phyloP scores from a whole-genome alignment of 2,113 vertebrate species.

The Helogale parvula region DNA sequence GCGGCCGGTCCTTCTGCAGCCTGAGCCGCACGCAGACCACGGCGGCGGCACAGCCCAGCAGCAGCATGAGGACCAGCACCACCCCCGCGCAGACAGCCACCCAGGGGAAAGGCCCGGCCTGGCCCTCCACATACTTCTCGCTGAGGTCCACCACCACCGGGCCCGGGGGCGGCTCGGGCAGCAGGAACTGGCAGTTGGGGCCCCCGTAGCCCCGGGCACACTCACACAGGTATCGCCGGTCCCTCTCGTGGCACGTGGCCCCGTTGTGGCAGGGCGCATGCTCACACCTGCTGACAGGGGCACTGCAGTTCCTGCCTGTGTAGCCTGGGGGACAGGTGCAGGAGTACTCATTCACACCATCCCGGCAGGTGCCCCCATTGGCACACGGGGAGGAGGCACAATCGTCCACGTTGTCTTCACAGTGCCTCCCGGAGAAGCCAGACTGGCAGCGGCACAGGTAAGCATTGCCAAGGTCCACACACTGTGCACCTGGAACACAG shows the following conservation, averaged over 20 bases:
- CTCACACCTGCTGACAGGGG: slow-evolving; percentile 92
- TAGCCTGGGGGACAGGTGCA: slow-evolving; percentile 97
- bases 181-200: slow-evolving; percentile 96
- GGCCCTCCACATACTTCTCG: slow-evolving; percentile 87
- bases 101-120: slow-evolving; percentile 92
- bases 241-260: slow-evolving; percentile 95
- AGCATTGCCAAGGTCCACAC: slow-evolving; percentile 94
- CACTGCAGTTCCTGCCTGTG: slow-evolving; percentile 95
- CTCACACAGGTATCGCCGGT: slow-evolving; percentile 93
- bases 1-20: slow-evolving; percentile 90
- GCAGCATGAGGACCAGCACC: slow-evolving; percentile 93
- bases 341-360: slow-evolving; percentile 91
- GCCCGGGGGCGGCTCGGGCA: slow-evolving; percentile 89
- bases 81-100: slow-evolving; percentile 93
- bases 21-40: slow-evolving; percentile 93
- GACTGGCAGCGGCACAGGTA: slow-evolving; percentile 95
- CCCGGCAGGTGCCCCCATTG: slow-evolving; percentile 95
- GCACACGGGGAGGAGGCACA: slow-evolving; percentile 94
- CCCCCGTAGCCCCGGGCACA: slow-evolving; percentile 94
- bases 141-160: slow-evolving; percentile 89
- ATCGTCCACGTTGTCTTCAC: slow-evolving; percentile 90
- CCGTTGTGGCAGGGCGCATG: slow-evolving; percentile 98
- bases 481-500: slow-evolving; percentile 90
- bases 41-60: slow-evolving; percentile 93
- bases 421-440: slow-evolving; percentile 94